Conservation (phyloP, 2,888 invertebrate genomes). For the Drosophila pseudotakahashii region DNA sequence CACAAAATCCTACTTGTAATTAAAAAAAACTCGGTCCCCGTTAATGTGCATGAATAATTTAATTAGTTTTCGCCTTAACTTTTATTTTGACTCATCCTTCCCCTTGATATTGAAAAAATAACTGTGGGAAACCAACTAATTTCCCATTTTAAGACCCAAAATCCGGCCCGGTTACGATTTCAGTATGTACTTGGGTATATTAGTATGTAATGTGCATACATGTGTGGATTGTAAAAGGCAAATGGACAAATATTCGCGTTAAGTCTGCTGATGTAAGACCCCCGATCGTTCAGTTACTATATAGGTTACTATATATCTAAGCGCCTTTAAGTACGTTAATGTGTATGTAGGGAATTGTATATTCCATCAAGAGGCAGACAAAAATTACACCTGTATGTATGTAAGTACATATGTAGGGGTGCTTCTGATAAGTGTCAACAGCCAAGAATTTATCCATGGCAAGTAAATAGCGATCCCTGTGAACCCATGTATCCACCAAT, state of each 20-base stretch:
- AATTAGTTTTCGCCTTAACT: slow-evolving; percentile 21
- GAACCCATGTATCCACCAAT: not conserved
- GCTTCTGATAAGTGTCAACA: slow-evolving; percentile 31
- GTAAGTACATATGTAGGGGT: slow-evolving; percentile 24
- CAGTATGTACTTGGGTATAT: slow-evolving; percentile 36
- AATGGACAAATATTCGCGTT: slow-evolving; percentile 4
- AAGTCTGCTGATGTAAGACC: not conserved
- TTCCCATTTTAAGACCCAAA: not conserved
- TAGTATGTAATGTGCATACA: slow-evolving; percentile 29
- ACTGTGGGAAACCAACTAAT: not conserved
- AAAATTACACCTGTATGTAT: slow-evolving; percentile 22
- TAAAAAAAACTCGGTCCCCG: slow-evolving; percentile 17
- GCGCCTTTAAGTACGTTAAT: not conserved
- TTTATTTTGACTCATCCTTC: slow-evolving; percentile 11
- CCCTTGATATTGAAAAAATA: not conserved
- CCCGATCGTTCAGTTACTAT: not conserved
- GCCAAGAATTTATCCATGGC: slow-evolving; percentile 29
- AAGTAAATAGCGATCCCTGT: slow-evolving; percentile 7
- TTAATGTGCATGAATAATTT: slow-evolving; percentile 23
- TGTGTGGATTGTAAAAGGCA: slow-evolving; percentile 10
- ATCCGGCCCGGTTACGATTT: slow-evolving; percentile 42
- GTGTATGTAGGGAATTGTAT: not conserved
- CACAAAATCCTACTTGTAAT: slow-evolving; percentile 4
- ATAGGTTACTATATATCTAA: not conserved
- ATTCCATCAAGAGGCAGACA: not conserved